These are phyloP conservation scores for Hyperoplus immaculatus DNA, from an alignment of 2,797 vertebrate genomes.

Conservation along the genomic window DNA sequence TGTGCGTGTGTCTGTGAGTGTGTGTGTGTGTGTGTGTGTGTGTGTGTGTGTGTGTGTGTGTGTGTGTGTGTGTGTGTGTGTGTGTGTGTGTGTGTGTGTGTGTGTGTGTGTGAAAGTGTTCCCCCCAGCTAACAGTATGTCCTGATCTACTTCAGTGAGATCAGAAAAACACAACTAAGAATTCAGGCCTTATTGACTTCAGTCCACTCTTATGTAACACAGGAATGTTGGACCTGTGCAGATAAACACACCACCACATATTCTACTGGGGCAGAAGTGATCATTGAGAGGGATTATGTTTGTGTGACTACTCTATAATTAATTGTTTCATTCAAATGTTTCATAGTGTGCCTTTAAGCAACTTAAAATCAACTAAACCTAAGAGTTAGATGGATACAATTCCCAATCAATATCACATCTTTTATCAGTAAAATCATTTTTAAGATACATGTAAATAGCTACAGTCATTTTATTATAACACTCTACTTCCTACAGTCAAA, in stretches of 20 bases:
- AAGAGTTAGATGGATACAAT: not conserved
- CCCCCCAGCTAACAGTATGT: conserved; percentile 59
- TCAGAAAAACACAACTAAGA: conserved; percentile 71
- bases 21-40: conserved; percentile 27
- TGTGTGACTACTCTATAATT: too few relatives aligned
- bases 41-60: conserved; percentile 16
- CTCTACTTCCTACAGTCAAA: not conserved
- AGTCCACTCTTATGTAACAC: conserved; percentile 71
- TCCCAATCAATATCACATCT: not conserved
- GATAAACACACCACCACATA: too few relatives aligned
- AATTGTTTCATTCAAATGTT: too few relatives aligned
- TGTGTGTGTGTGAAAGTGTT: conserved; percentile 31
- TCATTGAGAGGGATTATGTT: too few relatives aligned
- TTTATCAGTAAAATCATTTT: not conserved
- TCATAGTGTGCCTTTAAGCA: not conserved
- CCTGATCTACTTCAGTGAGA: conserved; percentile 68
- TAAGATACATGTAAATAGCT: not conserved
- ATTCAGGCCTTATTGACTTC: conserved; percentile 64
- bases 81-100: conserved; percentile 32
- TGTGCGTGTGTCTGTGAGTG: conserved; percentile 22
- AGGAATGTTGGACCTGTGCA: conserved; percentile 68
- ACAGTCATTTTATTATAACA: not conserved
- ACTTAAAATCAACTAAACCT: not conserved
- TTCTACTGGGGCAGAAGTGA: too few relatives aligned
- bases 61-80: conserved; percentile 24